Conservation (phyloP, 35 echinoderm and acorn worm genomes). For the Apostichopus californicus region DNA sequence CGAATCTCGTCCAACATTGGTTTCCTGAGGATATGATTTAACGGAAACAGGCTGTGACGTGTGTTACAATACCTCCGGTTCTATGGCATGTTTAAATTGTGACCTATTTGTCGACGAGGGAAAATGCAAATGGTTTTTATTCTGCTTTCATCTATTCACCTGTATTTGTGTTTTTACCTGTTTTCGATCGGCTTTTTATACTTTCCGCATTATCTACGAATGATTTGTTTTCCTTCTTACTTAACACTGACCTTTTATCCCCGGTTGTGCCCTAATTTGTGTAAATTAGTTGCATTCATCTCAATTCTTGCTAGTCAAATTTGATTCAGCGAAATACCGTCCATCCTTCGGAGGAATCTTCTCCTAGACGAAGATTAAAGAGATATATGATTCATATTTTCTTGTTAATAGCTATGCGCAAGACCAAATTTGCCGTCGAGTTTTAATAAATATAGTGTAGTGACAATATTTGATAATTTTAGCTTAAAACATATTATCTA, state of each 20-base stretch:
- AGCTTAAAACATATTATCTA: too few species aligned
- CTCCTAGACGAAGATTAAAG: too few species aligned
- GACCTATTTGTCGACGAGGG: background rate
- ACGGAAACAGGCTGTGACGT: background rate
- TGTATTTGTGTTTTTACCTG: background rate
- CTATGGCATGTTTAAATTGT: background rate
- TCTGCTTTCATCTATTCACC: constrained; percentile 2
- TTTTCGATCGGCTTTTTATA: constrained; percentile 1
- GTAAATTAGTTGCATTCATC: constrained; percentile 21
- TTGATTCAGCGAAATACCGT: background rate
- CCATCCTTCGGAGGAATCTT: background rate
- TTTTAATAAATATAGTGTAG: too few species aligned
- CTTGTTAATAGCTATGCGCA: too few species aligned
- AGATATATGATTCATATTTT: too few species aligned
- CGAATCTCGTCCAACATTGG: background rate
- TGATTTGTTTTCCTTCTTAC: constrained; percentile 10
- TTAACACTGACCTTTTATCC: constrained; percentile 38
- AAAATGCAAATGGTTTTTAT: background rate
- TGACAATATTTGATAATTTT: too few species aligned
- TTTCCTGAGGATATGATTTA: background rate
- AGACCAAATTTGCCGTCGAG: too few species aligned
- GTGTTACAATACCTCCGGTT: background rate
- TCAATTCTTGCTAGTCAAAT: constrained; percentile 34
- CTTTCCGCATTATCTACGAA: constrained; percentile 4
- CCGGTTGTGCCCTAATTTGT: constrained; percentile 12